phyloP scores from a whole-genome alignment of 2,113 vertebrate species.

The Rhabdomys dilectus region DNA sequence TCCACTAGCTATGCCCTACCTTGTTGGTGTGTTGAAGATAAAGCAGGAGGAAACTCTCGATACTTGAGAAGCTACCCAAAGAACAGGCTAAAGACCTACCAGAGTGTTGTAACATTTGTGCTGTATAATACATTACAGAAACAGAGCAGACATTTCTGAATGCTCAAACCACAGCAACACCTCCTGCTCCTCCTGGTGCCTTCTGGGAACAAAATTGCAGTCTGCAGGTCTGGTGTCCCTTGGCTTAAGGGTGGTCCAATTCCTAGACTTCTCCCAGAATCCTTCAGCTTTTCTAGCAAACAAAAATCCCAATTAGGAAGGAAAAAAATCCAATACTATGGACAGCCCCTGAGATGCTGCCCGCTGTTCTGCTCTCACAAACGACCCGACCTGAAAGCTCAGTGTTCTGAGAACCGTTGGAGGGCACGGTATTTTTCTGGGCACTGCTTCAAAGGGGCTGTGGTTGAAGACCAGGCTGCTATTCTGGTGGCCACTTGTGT shows the following conservation, averaged over 20 bases:
- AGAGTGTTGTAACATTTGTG: background rate
- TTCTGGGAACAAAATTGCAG: background rate
- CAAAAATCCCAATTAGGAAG: constrained; percentile 23
- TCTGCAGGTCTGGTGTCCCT: constrained; percentile 2
- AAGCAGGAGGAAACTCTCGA: background rate
- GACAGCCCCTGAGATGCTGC: constrained; percentile 83
- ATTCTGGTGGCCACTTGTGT: constrained; percentile 89
- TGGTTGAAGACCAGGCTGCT: constrained; percentile 87
- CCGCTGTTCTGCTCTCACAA: constrained; percentile 82
- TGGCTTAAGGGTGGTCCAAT: background rate
- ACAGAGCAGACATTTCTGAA: background rate
- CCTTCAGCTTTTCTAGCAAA: background rate
- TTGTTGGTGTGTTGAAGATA: background rate
- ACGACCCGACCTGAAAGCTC: constrained; percentile 80
- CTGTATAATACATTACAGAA: background rate
- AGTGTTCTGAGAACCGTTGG: constrained; percentile 84
- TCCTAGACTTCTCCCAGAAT: background rate
- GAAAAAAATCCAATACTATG: constrained; percentile 61
- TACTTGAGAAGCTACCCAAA: background rate
- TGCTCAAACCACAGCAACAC: constrained; percentile 11
- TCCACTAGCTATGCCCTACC: background rate
- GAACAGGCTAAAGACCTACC: background rate
- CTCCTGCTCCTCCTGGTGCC: background rate
- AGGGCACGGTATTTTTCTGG: constrained; percentile 84
- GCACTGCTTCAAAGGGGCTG: constrained; percentile 87